phyloP scores from a whole-genome alignment of 2,888 invertebrate genomes.

The Mythimna loreyi region DNA sequence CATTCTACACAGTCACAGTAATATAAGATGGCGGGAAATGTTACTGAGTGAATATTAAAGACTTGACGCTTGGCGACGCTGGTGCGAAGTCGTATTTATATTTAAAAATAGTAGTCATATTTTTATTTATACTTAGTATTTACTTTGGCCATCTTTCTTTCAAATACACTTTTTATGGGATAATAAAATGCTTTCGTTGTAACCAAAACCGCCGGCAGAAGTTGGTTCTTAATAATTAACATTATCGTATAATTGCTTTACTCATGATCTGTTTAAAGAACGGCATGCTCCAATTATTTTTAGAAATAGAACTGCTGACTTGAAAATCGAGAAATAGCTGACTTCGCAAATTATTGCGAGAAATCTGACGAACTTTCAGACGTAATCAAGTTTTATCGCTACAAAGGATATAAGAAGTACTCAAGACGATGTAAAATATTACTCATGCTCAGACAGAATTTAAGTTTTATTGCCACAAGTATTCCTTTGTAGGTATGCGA shows the following conservation, averaged over 20 bases:
- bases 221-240: slow-evolving; percentile 15
- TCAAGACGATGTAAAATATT: background rate
- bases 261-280: slow-evolving; percentile 20
- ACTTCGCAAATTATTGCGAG: slow-evolving; percentile 13
- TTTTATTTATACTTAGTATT: no score
- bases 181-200: background rate
- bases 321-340: slow-evolving; percentile 23
- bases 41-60: no score
- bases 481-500: no score
- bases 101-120: no score
- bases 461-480: no score
- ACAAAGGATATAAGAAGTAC: background rate
- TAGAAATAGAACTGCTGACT: slow-evolving; percentile 20
- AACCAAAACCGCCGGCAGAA: background rate
- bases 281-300: slow-evolving; percentile 26
- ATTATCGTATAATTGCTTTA: slow-evolving; percentile 24
- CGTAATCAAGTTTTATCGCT: slow-evolving; percentile 9
- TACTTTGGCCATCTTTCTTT: no score
- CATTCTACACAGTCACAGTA: no score
- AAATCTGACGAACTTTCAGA: background rate
- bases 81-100: no score
- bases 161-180: background rate
- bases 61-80: no score
- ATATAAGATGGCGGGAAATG: no score
- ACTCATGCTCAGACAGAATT: no score